Base-by-base conservation (phyloP, 2,113 vertebrate genomes). In the Epinephelus cyanopodus region DNA sequence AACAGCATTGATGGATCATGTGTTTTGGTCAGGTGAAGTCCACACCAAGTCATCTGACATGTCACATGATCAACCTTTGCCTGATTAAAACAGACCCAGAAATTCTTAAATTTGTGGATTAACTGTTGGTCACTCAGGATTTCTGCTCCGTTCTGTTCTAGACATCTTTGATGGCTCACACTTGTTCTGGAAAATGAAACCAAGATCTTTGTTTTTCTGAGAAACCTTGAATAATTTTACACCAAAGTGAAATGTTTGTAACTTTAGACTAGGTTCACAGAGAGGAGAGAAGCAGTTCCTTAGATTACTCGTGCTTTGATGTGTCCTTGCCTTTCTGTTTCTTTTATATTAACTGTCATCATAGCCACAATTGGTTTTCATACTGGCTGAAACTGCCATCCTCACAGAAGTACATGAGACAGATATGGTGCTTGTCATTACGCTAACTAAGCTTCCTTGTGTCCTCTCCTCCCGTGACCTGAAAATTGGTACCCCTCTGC, bases 41-140 rank as follows among this genome's bases (percentile, higher is more conserved):
- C 45, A 54, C 14, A 74, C 50, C 12, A n/a, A n/a, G 52, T 80
- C 87, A 78, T 14, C 37, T 78, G 84, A 83, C 70, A 23, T 5
- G 14, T 79, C 79, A 76, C 63, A 33, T 60, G 75, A 25, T 61
- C 4, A 33, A 18, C 27, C 70, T 70, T 57, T 25, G 42, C 27
- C 54, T 62, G 45, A 74, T 54, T 79, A 66, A 33, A 71, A 61
- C 54, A 29, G 4, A 54, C 71, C 23, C 73, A 45, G 39, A 29
- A 29, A 29, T 29, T 29, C 5, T 37, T 37, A 37, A n/a, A n/a
- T n/a, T n/a, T n/a, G n/a, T n/a, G 2, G 71, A 73, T 74, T 27
- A 6, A 19, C 27, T 63, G 17, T 48, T 25, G 4, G 9, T 72
- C 18, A 52, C 0, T 77, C 5, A 14, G 17, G 27, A 23, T 54